Percentiles rank a stretch among this genome's conserved stretches.
These are phyloP conservation scores for Conistra vaccinii DNA, from an alignment of 2,888 invertebrate species.

Conservation along the genomic window DNA sequence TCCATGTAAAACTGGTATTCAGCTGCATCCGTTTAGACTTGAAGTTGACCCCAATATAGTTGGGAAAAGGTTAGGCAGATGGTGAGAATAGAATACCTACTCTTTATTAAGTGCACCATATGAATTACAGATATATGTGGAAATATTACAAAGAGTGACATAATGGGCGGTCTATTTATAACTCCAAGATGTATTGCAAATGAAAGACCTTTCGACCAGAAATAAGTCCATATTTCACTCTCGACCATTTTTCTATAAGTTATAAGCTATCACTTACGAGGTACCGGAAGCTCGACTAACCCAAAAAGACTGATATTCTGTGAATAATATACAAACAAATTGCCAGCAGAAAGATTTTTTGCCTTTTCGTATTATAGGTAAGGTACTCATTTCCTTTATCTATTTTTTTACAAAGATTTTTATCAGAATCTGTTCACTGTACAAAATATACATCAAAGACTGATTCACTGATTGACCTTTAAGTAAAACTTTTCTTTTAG, in stretches of 20 bases:
- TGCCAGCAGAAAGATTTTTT: background rate
- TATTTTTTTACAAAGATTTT: background rate
- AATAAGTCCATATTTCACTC: constrained; percentile 40
- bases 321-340: constrained; percentile 20
- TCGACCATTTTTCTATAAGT: constrained; percentile 16
- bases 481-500: background rate
- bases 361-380: background rate
- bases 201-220: constrained; percentile 24
- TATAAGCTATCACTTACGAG: constrained; percentile 14
- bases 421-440: background rate
- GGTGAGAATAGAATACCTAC: no score
- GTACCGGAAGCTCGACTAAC: background rate
- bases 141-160: background rate
- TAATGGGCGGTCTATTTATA: constrained; percentile 8
- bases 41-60: no score
- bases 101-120: background rate
- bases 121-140: background rate
- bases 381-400: constrained; percentile 14
- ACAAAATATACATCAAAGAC: constrained; percentile 19
- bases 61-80: no score
- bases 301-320: background rate
- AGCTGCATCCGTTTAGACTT: no score
- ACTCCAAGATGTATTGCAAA: constrained; percentile 34
- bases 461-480: constrained; percentile 12
- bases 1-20: no score